Conservation (phyloP, 2,888 invertebrate genomes). For the Rhimphoctona megacephalus region DNA sequence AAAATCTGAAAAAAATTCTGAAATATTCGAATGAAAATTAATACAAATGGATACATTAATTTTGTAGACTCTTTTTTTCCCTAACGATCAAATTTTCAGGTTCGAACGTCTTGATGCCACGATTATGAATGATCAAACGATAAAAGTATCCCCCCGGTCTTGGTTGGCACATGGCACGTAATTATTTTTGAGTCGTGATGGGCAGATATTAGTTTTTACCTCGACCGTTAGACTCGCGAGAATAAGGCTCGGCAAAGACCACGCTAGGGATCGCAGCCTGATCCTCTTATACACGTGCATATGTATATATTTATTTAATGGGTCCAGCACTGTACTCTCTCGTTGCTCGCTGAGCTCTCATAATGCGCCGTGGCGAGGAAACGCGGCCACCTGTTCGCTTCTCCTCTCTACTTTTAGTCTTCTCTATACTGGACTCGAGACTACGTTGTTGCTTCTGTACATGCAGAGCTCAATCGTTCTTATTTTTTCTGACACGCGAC, state of each 20-base stretch:
- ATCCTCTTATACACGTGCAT: background rate
- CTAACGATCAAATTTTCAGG: no score
- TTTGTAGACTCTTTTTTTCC: no score
- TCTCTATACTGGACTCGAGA: conserved; percentile 34
- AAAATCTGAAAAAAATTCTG: no score
- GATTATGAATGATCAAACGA: no score
- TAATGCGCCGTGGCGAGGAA: conserved; percentile 73
- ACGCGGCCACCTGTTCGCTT: conserved; percentile 74
- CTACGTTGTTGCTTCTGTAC: conserved; percentile 20
- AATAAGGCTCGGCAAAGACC: no score
- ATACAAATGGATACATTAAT: no score
- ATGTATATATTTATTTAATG: conserved; percentile 11
- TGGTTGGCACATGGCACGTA: background rate
- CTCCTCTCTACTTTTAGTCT: conserved; percentile 28
- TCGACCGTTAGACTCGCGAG: conserved; percentile 67
- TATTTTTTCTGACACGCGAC: no score
- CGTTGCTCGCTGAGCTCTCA: conserved; percentile 61
- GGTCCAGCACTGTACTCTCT: conserved; percentile 63
- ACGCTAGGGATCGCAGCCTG: no score
- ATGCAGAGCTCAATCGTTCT: no score
- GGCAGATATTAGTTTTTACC: conserved; percentile 71
- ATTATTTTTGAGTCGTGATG: conserved; percentile 63
- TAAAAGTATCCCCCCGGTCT: no score
- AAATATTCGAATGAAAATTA: no score
- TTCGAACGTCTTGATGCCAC: no score